Conservation (phyloP, 1,140 invertebrate genomes). For the Ladona fulva region DNA sequence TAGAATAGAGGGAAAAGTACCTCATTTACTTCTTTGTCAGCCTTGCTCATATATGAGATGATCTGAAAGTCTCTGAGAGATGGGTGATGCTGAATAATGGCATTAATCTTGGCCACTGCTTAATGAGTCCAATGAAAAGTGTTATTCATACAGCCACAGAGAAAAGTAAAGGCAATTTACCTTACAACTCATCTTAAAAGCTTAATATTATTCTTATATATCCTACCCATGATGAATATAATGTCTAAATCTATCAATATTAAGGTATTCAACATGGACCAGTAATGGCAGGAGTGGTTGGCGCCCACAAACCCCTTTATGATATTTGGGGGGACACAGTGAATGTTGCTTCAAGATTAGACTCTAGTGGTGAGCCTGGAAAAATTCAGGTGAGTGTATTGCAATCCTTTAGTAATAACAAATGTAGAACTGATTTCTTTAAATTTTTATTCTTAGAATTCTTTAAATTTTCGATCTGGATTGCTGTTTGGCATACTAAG, state of each 20-base stretch:
- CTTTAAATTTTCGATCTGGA: not conserved
- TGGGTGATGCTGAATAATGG: too few species aligned
- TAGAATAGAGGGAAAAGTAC: too few species aligned
- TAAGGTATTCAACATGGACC: constrained; percentile 69
- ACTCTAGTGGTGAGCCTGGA: constrained; percentile 67
- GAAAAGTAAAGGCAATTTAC: too few species aligned
- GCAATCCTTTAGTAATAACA: not conserved
- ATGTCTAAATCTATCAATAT: not conserved
- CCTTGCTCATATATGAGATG: too few species aligned
- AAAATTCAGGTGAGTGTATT: constrained; percentile 59
- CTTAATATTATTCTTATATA: too few species aligned
- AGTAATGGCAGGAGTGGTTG: constrained; percentile 84
- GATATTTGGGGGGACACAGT: constrained; percentile 94
- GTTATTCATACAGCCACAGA: too few species aligned
- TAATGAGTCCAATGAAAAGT: too few species aligned
- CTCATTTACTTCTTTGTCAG: too few species aligned
- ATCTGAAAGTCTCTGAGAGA: too few species aligned
- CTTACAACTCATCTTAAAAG: too few species aligned
- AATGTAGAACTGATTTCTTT: not conserved
- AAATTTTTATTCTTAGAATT: not conserved
- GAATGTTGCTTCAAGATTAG: constrained; percentile 90
- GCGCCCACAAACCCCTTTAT: constrained; percentile 77
- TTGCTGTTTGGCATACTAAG: not conserved
- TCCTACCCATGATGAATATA: constrained; percentile 14
- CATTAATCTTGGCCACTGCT: too few species aligned